Percentiles rank a stretch among this genome's conserved stretches.
Conservation (phyloP, 2,888 invertebrate species). For the Drosophila longiperda region DNA sequence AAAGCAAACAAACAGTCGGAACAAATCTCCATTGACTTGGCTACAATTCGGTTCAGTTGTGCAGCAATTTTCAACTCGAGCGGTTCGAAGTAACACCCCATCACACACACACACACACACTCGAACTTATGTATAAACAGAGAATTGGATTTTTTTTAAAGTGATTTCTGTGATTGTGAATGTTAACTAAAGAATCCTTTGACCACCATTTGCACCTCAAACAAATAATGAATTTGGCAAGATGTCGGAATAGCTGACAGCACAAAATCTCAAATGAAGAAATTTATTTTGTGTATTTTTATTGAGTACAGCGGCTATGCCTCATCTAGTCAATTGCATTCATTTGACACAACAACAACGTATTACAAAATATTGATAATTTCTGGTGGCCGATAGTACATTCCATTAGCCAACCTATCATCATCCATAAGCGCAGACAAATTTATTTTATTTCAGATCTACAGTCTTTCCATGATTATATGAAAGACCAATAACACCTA, state of each 20-base stretch:
- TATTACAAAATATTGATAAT: not conserved
- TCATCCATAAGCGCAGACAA: no score
- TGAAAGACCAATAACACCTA: not conserved
- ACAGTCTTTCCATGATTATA: not conserved
- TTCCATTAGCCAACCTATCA: no score
- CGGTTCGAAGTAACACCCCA: conserved; percentile 52
- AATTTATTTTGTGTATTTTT: conserved; percentile 56
- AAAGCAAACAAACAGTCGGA: conserved; percentile 21
- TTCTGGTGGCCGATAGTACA: not conserved
- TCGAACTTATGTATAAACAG: not conserved
- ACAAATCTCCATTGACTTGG: conserved; percentile 42
- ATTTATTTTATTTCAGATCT: not conserved
- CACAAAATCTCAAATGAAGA: conserved; percentile 55
- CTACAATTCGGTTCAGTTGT: conserved; percentile 61
- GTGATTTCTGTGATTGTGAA: conserved; percentile 24
- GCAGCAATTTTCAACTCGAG: conserved; percentile 68
- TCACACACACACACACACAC: not conserved
- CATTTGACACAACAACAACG: conserved; percentile 66
- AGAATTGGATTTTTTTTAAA: conserved; percentile 21
- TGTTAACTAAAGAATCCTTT: conserved; percentile 6
- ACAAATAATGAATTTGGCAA: conserved; percentile 84
- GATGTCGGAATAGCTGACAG: conserved; percentile 85
- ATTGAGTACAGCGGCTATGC: conserved; percentile 82
- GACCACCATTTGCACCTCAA: conserved; percentile 3
- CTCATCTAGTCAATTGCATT: conserved; percentile 85